Conservation (phyloP, 2,113 vertebrate species). For the Phycodurus eques region DNA sequence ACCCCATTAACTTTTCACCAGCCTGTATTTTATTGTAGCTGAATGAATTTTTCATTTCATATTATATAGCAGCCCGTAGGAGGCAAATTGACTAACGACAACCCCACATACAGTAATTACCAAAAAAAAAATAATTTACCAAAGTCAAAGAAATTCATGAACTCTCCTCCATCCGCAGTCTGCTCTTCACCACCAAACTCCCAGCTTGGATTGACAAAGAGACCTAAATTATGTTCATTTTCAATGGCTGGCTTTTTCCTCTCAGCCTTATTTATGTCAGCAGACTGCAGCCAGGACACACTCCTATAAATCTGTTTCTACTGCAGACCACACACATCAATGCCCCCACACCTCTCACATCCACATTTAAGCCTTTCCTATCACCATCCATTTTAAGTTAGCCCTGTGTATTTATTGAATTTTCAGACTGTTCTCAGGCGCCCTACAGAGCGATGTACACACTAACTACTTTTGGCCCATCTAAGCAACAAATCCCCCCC, state of each 20-base stretch:
- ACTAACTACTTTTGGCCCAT: too few species aligned
- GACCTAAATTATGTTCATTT: constrained; percentile 54
- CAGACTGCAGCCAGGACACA: constrained; percentile 50
- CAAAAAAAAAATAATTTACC: background rate
- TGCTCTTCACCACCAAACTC: background rate
- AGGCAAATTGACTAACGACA: too few species aligned
- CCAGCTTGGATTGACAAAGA: background rate
- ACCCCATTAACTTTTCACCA: too few species aligned
- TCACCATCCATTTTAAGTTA: constrained; percentile 15
- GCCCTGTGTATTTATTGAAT: constrained; percentile 11
- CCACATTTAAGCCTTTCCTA: background rate
- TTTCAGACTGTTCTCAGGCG: background rate
- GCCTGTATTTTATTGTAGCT: too few species aligned
- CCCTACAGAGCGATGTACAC: too few species aligned
- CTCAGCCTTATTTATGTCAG: constrained; percentile 65
- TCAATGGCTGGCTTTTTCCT: constrained; percentile 67
- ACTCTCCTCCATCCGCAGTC: background rate
- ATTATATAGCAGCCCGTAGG: background rate
- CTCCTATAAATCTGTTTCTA: constrained; percentile 60
- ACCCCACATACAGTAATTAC: background rate
- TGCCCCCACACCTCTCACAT: constrained; percentile 17
- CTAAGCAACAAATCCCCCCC: background rate
- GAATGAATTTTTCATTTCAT: background rate
- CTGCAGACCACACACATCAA: constrained; percentile 42
- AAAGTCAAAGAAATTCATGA: background rate